Base-by-base conservation (phyloP, 53 echinoderm and acorn worm genomes). In the Stichopus horrens region DNA sequence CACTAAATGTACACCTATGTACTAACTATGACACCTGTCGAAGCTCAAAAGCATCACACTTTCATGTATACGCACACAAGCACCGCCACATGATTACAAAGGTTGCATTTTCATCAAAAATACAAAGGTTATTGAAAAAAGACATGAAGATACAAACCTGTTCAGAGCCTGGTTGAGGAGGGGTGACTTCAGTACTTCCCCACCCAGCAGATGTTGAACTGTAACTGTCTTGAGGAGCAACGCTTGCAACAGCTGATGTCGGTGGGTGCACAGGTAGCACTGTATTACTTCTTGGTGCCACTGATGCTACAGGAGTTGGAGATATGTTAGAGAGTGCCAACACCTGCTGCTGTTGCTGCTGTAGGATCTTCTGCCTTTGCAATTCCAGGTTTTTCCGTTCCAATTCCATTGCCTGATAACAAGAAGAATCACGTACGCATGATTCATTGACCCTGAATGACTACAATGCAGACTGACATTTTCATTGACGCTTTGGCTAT, bases 331-430 rank as follows among this genome's bases (percentile, higher is more conserved):
- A 23, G 7, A 60, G 55, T 57, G 83, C 59, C 6, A 83, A 83
- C 58, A 83, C 83, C 22, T 88, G 88, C 52, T 88, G 90, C 87
- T 92, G 93, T 18, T 93, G 92, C 68, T 92, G 92, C 13, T 90
- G 91, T 21, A 79, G 89, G 23, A 91, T 88, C 83, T 92, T 90
- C 76, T 91, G 93, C 51, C 86, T 71, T 57, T 94, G 89, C 53
- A 93, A 83, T 66, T 94, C 90, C 20, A 92, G 81, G 76, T 92
- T 92, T 83, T 94, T 97, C 75, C 81, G 37, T 78, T 92, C 92
- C 4, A 96, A 88, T 57, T 96, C 96, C 52, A 85, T 83, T 6
- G 96, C 91, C 96, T 96, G 86, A 21, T 77, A 87, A 22, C 63
- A 63, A 16, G 63, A 60, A 5, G 60, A 63, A 63, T 63, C 37